Evolutionary conservation across 2,797 vertebrate species (phyloP), one percentile per base, ranked within the genome.

Genomic region (Microcaecilia unicolor): DNA sequence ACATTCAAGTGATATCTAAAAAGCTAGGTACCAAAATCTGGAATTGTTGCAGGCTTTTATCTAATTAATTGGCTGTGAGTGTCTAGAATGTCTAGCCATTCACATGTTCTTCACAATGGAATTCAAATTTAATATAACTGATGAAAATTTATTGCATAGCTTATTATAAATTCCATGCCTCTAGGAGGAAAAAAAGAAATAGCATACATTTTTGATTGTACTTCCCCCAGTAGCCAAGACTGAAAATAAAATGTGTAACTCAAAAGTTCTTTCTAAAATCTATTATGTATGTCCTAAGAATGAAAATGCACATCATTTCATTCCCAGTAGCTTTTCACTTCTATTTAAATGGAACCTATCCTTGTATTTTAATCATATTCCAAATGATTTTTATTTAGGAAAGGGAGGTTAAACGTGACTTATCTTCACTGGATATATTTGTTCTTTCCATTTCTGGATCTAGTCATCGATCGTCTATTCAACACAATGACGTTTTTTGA

Each of bases 1-100:
- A 16, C 46, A 24, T 13, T 48, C 15, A 61, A 61, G 40, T 36
- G 1, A 21, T 23, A 44, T 48, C 2, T n/a, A 15, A 9, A 66
- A 41, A 46, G 15, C 10, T 23, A 22, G 31, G 2, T 4, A 10
- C 5, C 11, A 31, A 3, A 49, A 49, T n/a, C n/a, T n/a, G 1
- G 2, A 48, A 25, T 6, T 9, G 5, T 14, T 42, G 3, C 2
- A 52, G 18, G 23, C 6, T 35, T 51, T 57, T 43, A 20, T 37
- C 40, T 55, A 48, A 39, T 42, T 47, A 61, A 47, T 28, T 16
- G 9, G 2, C 3, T 30, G 25, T 16, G 6, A 4, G 37, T 28
- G 30, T 15, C 18, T 48, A 4, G 10, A 41, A 42, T 33, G 10
- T 42, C 12, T 44, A 34, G 22, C 7, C 5, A 56, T 63, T 48